Conservation (phyloP, 1,140 invertebrate species). For the Panulirus ornatus region DNA sequence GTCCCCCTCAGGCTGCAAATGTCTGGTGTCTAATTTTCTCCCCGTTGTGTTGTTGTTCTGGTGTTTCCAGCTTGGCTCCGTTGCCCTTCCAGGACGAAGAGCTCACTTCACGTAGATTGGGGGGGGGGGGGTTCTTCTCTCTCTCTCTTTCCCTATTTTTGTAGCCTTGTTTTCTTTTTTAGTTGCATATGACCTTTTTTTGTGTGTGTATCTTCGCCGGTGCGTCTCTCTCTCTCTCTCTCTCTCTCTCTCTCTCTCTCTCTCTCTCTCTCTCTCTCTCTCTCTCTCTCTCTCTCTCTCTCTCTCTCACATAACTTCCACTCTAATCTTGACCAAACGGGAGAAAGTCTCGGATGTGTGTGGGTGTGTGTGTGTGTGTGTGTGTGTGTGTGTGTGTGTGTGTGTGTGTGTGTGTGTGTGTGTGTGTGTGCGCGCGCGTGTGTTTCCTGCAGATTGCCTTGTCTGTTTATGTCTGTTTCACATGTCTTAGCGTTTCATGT, state of each 20-base stretch:
- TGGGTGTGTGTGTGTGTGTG: conserved; percentile 18
- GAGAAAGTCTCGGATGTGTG: background rate
- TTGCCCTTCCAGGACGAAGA: too few relatives aligned
- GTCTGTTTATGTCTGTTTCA: conserved; percentile 11
- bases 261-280: background rate
- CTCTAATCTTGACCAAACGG: background rate
- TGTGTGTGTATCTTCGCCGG: background rate
- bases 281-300: background rate
- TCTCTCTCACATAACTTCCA: background rate
- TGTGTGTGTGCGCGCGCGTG: conserved; percentile 29
- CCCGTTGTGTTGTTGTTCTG: too few relatives aligned
- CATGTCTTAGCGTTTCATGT: too few relatives aligned
- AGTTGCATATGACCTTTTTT: background rate
- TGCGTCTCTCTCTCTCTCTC: background rate
- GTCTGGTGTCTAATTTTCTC: too few relatives aligned
- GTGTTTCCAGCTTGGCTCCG: too few relatives aligned
- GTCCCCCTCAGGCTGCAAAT: background rate
- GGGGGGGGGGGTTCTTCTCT: background rate
- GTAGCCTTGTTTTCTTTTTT: background rate
- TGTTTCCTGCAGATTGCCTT: background rate
- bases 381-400: conserved; percentile 36
- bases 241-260: background rate
- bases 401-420: conserved; percentile 32
- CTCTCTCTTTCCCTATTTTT: background rate
- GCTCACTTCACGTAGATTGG: too few relatives aligned